These are phyloP conservation scores for Anthoptus insignis DNA, from an alignment of 2,888 invertebrate genomes.

Conservation along the genomic window DNA sequence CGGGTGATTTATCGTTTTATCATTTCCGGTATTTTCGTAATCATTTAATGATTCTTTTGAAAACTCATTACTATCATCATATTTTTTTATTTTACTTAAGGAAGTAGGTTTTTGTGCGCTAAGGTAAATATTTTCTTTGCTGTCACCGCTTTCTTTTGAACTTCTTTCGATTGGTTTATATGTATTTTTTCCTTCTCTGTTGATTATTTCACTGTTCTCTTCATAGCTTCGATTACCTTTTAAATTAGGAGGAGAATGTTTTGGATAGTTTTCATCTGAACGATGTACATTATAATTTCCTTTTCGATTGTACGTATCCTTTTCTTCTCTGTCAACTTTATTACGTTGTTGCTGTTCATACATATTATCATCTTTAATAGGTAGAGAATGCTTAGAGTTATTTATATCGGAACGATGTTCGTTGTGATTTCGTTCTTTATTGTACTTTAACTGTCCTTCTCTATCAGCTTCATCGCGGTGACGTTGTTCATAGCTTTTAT, in stretches of 20 bases:
- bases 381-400: not conserved
- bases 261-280: conserved; percentile 9
- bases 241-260: conserved; percentile 40
- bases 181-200: conserved; percentile 28
- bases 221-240: conserved; percentile 26
- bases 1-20: conserved; percentile 11
- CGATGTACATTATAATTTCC: conserved; percentile 39
- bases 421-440: too few species aligned
- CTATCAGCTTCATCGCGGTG: not conserved
- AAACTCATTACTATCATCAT: conserved; percentile 37
- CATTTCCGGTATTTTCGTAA: conserved; percentile 35
- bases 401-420: not conserved
- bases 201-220: conserved; percentile 44
- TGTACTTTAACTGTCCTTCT: not conserved
- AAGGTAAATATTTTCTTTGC: conserved; percentile 47
- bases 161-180: conserved; percentile 31
- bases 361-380: not conserved
- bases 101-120: conserved; percentile 33
- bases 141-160: conserved; percentile 50
- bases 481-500: not conserved
- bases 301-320: conserved; percentile 20
- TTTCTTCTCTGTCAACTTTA: conserved; percentile 28
- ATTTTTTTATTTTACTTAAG: conserved; percentile 38
- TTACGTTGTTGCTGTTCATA: conserved; percentile 40
- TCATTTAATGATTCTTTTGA: conserved; percentile 33